These are phyloP conservation scores for Macrocentrus cingulum DNA, from an alignment of 1,140 invertebrate species.

Conservation along the genomic window DNA sequence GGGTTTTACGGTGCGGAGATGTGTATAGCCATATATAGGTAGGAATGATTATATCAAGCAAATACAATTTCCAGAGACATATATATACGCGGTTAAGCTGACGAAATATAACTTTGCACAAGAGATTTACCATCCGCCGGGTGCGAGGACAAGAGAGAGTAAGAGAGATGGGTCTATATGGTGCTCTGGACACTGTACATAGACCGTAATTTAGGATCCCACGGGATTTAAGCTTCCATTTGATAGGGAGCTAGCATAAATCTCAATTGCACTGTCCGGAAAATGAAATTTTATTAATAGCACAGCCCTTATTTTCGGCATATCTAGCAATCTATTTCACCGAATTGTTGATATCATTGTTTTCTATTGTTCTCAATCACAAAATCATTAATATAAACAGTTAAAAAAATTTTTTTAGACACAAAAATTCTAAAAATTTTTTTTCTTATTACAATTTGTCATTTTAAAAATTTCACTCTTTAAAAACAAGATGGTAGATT, in stretches of 20 bases:
- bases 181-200: slow-evolving; percentile 9
- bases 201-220: slow-evolving; percentile 27
- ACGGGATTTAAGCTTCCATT: slow-evolving; percentile 26
- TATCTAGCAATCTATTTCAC: too few relatives aligned
- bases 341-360: too few relatives aligned
- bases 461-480: too few relatives aligned
- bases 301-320: slow-evolving; percentile 3
- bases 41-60: too few relatives aligned
- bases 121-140: slow-evolving; percentile 10
- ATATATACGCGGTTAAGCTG: slow-evolving; percentile 16
- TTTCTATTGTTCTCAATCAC: too few relatives aligned
- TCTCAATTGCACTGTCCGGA: slow-evolving; percentile 24
- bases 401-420: too few relatives aligned
- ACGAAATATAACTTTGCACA: slow-evolving; percentile 27
- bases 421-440: too few relatives aligned
- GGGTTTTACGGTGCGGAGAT: too few relatives aligned
- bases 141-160: neutral
- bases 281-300: slow-evolving; percentile 30
- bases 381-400: too few relatives aligned
- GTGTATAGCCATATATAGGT: too few relatives aligned
- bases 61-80: slow-evolving; percentile 17
- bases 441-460: too few relatives aligned
- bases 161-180: too few relatives aligned
- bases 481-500: slow-evolving; percentile 23
- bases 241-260: slow-evolving; percentile 25